Base-by-base conservation (phyloP, 2,113 vertebrate species). In the Spea multiplicata region DNA sequence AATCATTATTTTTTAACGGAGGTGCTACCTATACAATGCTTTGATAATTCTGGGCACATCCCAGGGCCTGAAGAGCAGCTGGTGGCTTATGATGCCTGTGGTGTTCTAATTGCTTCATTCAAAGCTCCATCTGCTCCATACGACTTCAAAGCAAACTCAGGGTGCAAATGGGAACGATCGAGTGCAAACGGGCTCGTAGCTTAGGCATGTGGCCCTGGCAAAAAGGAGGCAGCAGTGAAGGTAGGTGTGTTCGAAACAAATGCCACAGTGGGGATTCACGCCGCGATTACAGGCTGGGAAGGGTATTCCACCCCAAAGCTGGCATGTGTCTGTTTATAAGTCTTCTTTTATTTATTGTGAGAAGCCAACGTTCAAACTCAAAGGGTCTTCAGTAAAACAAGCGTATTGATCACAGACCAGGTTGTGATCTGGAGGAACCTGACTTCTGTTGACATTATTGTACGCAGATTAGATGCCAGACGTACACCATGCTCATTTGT, bases 121-220 rank as follows among this genome's bases (percentile, higher is more conserved):
- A 80, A 80, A 71, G 52, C 78, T 80, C 78, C 78, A 80, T 80
- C 78, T 80, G 78, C 78, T 80, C 71, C 71, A 71, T 80, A 74
- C 45, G 78, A 80, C 78, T 80, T 80, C 78, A 80, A 80, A 80
- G 78, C 14, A 74, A 80, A 80, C 44, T 80, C 64, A 80, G 78
- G 78, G 78, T 80, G 78, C 78, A 73, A 79, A 79, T 79, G 77
- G 77, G 73, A 73, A 73, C 50, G 77, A 79, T 79, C 77, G 73
- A 79, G 71, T 80, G 77, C 77, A 79, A 79, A 61, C 66, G 77
- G 77, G 70, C 52, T 79, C 73, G 66, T 73, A 73, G 62, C 77
- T 79, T 48, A 66, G 62, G 77, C 77, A 79, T 80, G 78, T 74
- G 71, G 78, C 16, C n/a, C 13, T 71, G 69, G 69, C 69, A 53